Conservation (phyloP, 2,888 invertebrate species). For the Xestoiulus laeticollis region DNA sequence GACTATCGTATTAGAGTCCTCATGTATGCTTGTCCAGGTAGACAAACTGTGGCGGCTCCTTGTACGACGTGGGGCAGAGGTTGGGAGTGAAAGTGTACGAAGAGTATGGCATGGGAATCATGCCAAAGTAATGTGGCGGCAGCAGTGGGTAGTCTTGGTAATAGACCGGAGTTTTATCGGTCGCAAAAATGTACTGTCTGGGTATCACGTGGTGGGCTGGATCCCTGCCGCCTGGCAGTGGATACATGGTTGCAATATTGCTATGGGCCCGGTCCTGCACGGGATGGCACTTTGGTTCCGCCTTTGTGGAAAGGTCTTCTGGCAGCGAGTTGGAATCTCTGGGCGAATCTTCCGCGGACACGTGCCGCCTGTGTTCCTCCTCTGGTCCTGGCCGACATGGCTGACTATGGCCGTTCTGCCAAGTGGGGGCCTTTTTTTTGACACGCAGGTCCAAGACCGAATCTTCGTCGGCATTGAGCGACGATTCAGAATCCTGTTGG, state of each 20-base stretch:
- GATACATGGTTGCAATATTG: not conserved
- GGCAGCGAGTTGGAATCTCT: not conserved
- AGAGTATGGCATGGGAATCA: slow-evolving; percentile 46
- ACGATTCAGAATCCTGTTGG: not conserved
- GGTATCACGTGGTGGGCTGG: slow-evolving; percentile 9
- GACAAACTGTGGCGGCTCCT: slow-evolving; percentile 54
- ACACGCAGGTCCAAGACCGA: slow-evolving; percentile 45
- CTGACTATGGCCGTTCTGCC: not conserved
- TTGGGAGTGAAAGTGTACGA: slow-evolving; percentile 16
- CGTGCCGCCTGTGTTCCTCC: not conserved
- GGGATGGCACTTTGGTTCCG: not conserved
- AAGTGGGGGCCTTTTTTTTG: not conserved
- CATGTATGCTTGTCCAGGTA: slow-evolving; percentile 56
- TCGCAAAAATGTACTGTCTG: slow-evolving; percentile 3
- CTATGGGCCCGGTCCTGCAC: not conserved
- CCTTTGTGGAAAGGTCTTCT: not conserved
- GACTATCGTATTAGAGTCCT: not conserved
- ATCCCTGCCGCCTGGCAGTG: not conserved
- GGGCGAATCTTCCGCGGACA: not conserved
- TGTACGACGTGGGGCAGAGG: slow-evolving; percentile 42
- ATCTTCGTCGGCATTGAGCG: not conserved
- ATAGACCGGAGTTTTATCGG: slow-evolving; percentile 29
- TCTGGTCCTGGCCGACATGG: not conserved
- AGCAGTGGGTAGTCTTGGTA: slow-evolving; percentile 32
- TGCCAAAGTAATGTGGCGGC: slow-evolving; percentile 43